Percentiles rank a stretch among this genome's conserved stretches.
Conservation (phyloP, 2,888 invertebrate genomes). For the Liposcelis brunnea region DNA sequence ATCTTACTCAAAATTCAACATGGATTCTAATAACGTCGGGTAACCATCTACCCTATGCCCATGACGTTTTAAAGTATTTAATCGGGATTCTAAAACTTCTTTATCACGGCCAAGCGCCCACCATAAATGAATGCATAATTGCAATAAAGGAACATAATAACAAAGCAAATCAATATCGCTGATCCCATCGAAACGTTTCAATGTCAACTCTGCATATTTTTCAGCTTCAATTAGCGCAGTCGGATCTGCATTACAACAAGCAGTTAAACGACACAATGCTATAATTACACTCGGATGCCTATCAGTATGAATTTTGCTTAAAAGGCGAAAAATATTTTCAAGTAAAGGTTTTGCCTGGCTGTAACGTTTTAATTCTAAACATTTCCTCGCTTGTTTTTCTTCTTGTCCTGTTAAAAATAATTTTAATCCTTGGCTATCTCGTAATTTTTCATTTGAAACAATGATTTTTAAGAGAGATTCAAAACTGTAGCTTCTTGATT, state of each 20-base stretch:
- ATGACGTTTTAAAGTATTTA: slow-evolving; percentile 40
- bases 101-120: slow-evolving; percentile 45
- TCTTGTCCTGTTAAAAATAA: slow-evolving; percentile 49
- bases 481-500: slow-evolving; percentile 44
- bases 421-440: slow-evolving; percentile 38
- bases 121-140: slow-evolving; percentile 49
- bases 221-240: slow-evolving; percentile 39
- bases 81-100: slow-evolving; percentile 38
- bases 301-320: slow-evolving; percentile 48
- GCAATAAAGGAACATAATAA: slow-evolving; percentile 48
- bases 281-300: slow-evolving; percentile 47
- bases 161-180: slow-evolving; percentile 51
- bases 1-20: slow-evolving; percentile 34
- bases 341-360: slow-evolving; percentile 40
- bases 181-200: slow-evolving; percentile 52
- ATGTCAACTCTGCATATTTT: slow-evolving; percentile 48
- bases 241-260: slow-evolving; percentile 31
- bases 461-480: slow-evolving; percentile 41
- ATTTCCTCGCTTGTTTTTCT: slow-evolving; percentile 38
- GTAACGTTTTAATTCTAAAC: slow-evolving; percentile 39
- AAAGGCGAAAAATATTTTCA: slow-evolving; percentile 47
- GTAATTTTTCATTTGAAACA: slow-evolving; percentile 34
- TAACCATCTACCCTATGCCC: slow-evolving; percentile 47
- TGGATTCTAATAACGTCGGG: slow-evolving; percentile 44
- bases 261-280: slow-evolving; percentile 50